Conservation (phyloP, 2,797 vertebrate species). For the Sphenopsis melanotis region DNA sequence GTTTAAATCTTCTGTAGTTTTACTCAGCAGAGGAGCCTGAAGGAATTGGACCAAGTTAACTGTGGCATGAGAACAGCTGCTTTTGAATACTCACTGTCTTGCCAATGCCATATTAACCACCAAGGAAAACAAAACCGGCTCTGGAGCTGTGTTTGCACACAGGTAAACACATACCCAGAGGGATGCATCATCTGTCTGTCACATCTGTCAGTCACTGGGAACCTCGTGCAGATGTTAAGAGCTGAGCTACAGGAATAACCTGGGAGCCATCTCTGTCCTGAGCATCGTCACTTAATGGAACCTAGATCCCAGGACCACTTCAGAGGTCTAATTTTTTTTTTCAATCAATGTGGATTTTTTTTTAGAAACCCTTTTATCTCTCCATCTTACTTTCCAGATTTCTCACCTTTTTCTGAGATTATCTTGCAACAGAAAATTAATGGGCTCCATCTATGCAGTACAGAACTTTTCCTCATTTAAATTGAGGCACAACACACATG, state of each 20-base stretch:
- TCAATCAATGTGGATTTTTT: not conserved
- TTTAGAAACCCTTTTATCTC: not conserved
- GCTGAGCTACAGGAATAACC: not conserved
- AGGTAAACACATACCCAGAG: not conserved
- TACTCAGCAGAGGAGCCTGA: not conserved
- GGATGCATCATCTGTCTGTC: not conserved
- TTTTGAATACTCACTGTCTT: not conserved
- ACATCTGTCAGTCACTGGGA: not conserved
- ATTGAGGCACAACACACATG: not conserved
- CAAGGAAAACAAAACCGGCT: not conserved
- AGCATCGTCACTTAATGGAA: not conserved
- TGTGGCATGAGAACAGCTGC: not conserved
- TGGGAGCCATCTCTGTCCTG: not conserved
- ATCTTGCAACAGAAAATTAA: not conserved
- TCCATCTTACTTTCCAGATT: not conserved
- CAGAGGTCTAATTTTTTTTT: not conserved
- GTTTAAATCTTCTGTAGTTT: not conserved
- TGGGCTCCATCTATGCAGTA: not conserved
- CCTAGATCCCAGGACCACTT: not conserved
- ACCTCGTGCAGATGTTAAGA: not conserved
- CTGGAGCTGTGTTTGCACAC: not conserved
- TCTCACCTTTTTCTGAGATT: not conserved
- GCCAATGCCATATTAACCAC: not conserved
- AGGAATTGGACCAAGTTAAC: not conserved
- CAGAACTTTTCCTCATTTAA: not conserved